Evolutionary conservation across 2,113 vertebrate species (phyloP).

Genomic region (Nannospalax galili): DNA sequence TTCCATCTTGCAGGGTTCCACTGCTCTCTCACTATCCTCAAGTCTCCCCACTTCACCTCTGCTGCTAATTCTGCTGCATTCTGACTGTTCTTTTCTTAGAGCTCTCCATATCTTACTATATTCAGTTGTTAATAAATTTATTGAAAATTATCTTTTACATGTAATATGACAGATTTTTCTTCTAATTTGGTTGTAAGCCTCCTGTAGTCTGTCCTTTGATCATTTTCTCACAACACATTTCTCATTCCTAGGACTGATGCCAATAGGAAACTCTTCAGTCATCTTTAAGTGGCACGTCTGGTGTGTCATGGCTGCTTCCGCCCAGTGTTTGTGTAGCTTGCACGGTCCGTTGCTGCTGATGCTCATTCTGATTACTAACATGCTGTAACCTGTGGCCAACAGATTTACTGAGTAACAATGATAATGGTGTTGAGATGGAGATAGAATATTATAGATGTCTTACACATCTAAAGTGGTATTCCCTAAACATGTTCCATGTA

Average conservation of each 20-base stretch:
- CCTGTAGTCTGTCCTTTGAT: background rate
- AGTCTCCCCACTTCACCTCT: conserved; percentile 16
- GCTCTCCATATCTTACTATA: background rate
- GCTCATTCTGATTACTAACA: background rate
- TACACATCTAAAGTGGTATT: background rate
- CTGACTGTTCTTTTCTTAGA: background rate
- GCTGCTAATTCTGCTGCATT: background rate
- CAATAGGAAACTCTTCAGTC: background rate
- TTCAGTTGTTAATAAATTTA: conserved; percentile 6
- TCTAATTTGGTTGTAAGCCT: background rate
- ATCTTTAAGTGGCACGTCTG: background rate
- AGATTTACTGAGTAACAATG: background rate
- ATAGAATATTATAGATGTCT: background rate
- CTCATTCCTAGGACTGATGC: background rate
- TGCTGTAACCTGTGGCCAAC: background rate
- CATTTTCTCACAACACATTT: background rate
- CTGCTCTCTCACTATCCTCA: background rate
- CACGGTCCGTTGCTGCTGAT: background rate
- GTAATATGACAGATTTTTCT: background rate
- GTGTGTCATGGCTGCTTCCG: background rate
- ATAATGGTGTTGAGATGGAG: background rate
- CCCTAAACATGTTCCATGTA: background rate
- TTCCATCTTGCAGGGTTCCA: background rate
- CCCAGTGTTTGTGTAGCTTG: background rate
- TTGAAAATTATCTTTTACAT: conserved; percentile 40